Conservation (phyloP, 2,113 vertebrate genomes). For the Macrotus californicus region DNA sequence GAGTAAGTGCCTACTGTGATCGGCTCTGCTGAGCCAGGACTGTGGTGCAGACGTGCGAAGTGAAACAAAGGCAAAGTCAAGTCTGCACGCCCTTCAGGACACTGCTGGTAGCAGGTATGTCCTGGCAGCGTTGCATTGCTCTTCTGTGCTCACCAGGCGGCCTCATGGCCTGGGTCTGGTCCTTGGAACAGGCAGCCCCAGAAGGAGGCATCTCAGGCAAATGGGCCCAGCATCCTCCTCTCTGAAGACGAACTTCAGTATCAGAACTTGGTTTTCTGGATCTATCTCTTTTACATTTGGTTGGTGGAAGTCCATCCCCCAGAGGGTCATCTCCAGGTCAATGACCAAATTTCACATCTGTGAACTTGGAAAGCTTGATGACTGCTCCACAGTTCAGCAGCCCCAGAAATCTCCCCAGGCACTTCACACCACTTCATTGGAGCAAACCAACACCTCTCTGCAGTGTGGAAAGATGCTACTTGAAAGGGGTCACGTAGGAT, state of each 20-base stretch:
- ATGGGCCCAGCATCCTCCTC: neutral
- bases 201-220: neutral
- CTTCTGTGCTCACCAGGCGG: neutral
- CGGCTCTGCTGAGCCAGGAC: neutral
- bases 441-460: neutral
- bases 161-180: neutral
- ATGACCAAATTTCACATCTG: neutral
- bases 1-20: neutral
- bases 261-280: neutral
- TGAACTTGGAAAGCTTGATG: neutral
- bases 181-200: neutral
- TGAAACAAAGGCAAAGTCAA: too few species aligned
- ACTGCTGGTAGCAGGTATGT: neutral
- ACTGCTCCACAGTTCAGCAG: neutral
- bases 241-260: neutral
- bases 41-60: neutral
- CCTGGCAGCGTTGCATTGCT: neutral
- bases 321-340: neutral
- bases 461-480: neutral
- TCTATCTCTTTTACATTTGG: neutral
- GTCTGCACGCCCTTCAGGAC: neutral
- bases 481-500: neutral
- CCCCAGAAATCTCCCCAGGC: neutral
- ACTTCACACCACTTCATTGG: neutral
- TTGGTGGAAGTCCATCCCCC: neutral